A percentile compares a stretch with the other conserved stretches of the same genome.
phyloP scores from a whole-genome alignment of 2,888 invertebrate species.

The Brassicogethes aeneus region DNA sequence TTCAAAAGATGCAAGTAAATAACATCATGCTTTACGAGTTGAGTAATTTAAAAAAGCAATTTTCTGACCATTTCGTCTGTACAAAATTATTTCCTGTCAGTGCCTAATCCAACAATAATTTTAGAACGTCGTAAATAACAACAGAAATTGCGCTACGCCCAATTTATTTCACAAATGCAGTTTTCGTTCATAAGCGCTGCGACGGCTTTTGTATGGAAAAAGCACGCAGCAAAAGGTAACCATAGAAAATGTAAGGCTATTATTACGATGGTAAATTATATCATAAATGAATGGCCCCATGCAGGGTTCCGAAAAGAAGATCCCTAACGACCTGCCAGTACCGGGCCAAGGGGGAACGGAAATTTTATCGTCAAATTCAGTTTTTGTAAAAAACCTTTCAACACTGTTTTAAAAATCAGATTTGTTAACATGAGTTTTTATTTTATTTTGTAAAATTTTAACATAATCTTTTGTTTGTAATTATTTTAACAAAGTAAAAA shows the following conservation, averaged over 20 bases:
- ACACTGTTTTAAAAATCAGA: too few relatives aligned
- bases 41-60: not conserved
- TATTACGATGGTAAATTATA: slow-evolving; percentile 17
- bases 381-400: too few relatives aligned
- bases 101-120: not conserved
- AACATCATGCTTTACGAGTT: too few relatives aligned
- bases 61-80: not conserved
- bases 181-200: slow-evolving; percentile 1
- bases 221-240: slow-evolving; percentile 15
- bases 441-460: too few relatives aligned
- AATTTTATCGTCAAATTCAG: too few relatives aligned
- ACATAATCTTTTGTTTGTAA: too few relatives aligned
- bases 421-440: too few relatives aligned
- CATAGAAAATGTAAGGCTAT: slow-evolving; percentile 16
- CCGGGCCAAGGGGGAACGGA: too few relatives aligned
- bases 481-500: too few relatives aligned
- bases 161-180: slow-evolving; percentile 4
- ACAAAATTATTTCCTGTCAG: not conserved
- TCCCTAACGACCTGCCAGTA: not conserved
- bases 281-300: slow-evolving; percentile 3
- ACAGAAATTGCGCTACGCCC: slow-evolving; percentile 7
- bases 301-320: not conserved
- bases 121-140: not conserved
- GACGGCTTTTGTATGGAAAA: not conserved
- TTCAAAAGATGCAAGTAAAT: too few relatives aligned